Evolutionary conservation across 2,113 vertebrate species (phyloP).

Genomic region (Ictalurus furcatus): DNA sequence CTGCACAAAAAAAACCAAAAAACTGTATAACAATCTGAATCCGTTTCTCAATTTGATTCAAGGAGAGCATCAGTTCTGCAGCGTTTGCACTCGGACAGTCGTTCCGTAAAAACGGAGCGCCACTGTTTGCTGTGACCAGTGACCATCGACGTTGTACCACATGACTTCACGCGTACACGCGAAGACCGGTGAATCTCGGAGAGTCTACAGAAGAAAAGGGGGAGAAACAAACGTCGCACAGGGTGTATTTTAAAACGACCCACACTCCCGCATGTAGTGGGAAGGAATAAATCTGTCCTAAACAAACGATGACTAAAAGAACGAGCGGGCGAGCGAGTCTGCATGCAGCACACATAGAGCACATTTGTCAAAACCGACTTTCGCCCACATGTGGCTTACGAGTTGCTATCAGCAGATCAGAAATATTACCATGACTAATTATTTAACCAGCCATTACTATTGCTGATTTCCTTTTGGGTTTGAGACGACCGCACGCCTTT

Average conservation of each 20-base stretch:
- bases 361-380: neutral
- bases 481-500: neutral
- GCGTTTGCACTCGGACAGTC: neutral
- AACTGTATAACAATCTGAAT: neutral
- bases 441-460: neutral
- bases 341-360: neutral
- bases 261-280: neutral
- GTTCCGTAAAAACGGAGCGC: neutral
- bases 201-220: neutral
- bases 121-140: neutral
- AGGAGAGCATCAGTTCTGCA: neutral
- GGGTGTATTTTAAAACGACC: neutral
- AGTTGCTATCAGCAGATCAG: neutral
- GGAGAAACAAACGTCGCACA: neutral
- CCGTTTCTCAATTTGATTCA: neutral
- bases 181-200: neutral
- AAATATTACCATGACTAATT: constrained; percentile 5
- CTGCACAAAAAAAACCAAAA: neutral
- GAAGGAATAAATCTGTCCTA: neutral
- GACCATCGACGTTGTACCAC: neutral
- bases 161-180: neutral
- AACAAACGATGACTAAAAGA: neutral
- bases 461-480: neutral
- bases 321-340: neutral
- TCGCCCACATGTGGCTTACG: neutral